phyloP scores from a whole-genome alignment of 2,113 vertebrate species.

The Ceyx margarethae region DNA sequence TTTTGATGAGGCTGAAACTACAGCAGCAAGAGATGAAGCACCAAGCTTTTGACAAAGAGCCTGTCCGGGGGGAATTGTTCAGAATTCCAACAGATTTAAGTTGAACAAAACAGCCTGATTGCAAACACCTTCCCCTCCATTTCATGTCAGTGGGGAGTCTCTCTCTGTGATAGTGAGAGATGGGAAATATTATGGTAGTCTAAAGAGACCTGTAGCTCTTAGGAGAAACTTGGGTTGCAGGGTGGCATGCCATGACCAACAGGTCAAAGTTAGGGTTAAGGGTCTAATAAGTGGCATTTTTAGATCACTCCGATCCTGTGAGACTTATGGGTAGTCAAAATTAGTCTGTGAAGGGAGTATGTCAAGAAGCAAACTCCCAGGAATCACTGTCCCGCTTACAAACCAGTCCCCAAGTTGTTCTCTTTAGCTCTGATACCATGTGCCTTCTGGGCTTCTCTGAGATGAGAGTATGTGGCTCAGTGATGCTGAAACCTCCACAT shows the following conservation, averaged over 20 bases:
- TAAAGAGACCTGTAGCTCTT: background rate
- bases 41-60: background rate
- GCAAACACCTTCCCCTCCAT: background rate
- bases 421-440: background rate
- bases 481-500: background rate
- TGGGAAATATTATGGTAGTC: background rate
- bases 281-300: background rate
- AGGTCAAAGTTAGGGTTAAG: background rate
- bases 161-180: background rate
- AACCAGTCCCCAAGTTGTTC: background rate
- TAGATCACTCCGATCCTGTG: background rate
- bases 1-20: background rate
- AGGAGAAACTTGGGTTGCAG: background rate
- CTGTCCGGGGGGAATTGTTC: background rate
- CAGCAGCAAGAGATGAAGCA: background rate
- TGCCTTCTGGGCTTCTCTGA: background rate
- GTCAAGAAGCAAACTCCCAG: background rate
- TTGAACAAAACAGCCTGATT: background rate
- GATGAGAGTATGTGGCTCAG: background rate
- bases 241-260: background rate
- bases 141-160: background rate
- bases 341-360: background rate
- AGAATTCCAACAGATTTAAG: background rate
- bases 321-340: background rate
- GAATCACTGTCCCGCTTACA: background rate